phyloP scores from a whole-genome alignment of 2,797 vertebrate species.

The Thripadectes ignobilis region DNA sequence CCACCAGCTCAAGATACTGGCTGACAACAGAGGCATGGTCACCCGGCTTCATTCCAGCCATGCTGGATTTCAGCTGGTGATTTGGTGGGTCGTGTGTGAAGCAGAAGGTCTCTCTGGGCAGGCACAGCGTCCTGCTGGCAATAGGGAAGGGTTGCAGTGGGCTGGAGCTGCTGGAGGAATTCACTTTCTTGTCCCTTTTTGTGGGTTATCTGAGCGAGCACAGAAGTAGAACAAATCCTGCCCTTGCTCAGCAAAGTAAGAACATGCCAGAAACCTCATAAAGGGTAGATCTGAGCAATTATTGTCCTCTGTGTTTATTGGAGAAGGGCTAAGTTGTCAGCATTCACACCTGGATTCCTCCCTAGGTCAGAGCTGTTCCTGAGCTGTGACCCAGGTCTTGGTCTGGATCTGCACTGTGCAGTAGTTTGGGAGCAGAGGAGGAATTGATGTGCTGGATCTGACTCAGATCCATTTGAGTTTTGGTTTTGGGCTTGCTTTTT shows the following conservation, averaged over 20 bases:
- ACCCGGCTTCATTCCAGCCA: neutral
- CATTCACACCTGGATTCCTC: neutral
- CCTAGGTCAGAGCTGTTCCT: neutral
- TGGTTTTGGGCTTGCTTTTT: neutral
- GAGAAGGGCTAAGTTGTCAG: neutral
- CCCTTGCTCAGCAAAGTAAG: neutral
- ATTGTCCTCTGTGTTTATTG: neutral
- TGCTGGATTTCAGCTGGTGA: neutral
- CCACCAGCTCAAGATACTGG: neutral
- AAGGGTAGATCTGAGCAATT: neutral
- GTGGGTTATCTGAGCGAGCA: neutral
- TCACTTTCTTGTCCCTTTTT: neutral
- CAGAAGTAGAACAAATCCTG: neutral
- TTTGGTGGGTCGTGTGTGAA: neutral
- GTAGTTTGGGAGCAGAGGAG: neutral
- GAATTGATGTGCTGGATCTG: neutral
- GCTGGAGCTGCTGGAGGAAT: neutral
- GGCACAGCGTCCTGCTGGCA: fast-evolving
- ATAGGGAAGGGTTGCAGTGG: neutral
- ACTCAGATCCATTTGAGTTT: neutral
- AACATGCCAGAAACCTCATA: neutral
- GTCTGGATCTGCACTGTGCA: neutral
- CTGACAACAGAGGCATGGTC: fast-evolving
- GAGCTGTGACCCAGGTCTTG: neutral
- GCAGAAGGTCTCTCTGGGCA: neutral